A percentile compares a stretch with the other conserved stretches of the same genome.
Conservation (phyloP, 2,888 invertebrate species). For the Nemapogon koenigi region DNA sequence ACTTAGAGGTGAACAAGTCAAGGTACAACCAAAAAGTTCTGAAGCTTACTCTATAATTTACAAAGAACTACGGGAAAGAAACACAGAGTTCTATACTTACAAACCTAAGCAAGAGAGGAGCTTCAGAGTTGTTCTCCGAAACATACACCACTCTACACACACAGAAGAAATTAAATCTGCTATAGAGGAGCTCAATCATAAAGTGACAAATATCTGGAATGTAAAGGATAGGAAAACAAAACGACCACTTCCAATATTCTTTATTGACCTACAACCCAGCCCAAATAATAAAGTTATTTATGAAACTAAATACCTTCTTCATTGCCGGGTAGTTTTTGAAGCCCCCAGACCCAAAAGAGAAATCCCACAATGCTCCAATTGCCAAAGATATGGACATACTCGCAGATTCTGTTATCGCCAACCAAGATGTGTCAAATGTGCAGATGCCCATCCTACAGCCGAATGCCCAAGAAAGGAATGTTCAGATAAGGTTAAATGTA, state of each 20-base stretch:
- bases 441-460: conserved; percentile 13
- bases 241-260: conserved; percentile 14
- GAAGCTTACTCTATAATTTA: conserved; percentile 3
- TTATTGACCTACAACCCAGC: conserved; percentile 12
- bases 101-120: conserved; percentile 10
- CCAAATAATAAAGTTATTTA: too few species aligned
- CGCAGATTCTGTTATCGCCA: conserved; percentile 16
- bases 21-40: not conserved
- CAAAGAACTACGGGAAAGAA: conserved; percentile 7
- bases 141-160: conserved; percentile 16
- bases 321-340: conserved; percentile 9
- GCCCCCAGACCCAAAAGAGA: conserved; percentile 17
- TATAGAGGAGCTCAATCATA: conserved; percentile 12
- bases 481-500: conserved; percentile 18
- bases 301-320: too few species aligned
- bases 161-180: conserved; percentile 14
- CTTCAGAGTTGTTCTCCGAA: conserved; percentile 9
- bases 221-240: conserved; percentile 14
- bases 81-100: conserved; percentile 9
- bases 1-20: conserved; percentile 2
- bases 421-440: conserved; percentile 20
- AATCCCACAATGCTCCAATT: conserved; percentile 19
- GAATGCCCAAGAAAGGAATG: conserved; percentile 15
- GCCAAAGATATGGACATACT: conserved; percentile 20
- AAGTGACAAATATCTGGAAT: conserved; percentile 15